Conservation (phyloP, 1,140 invertebrate species). For the Trachymyrmex cornetzi region DNA sequence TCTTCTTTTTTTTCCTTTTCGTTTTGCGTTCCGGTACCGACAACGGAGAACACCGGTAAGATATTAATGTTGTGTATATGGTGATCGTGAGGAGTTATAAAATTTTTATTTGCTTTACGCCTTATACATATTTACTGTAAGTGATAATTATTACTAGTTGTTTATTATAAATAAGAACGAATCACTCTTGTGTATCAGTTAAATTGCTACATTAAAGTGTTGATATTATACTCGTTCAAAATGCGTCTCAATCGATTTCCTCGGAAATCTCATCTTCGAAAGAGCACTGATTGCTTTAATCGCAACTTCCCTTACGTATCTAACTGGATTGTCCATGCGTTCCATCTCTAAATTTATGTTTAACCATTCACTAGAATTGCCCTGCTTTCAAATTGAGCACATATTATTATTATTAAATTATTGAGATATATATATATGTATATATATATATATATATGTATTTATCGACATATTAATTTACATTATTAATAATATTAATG, state of each 20-base stretch:
- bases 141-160: constrained; percentile 82
- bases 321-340: constrained; percentile 16
- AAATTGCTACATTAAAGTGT: constrained; percentile 85
- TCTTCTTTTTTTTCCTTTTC: constrained; percentile 61
- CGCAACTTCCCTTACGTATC: constrained; percentile 21
- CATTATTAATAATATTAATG: constrained; percentile 7
- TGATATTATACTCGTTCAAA: constrained; percentile 84
- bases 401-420: not conserved
- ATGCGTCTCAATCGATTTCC: constrained; percentile 52
- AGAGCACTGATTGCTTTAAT: not conserved
- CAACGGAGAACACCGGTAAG: constrained; percentile 69
- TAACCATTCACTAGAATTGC: not conserved
- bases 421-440: not conserved
- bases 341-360: not conserved
- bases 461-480: not conserved
- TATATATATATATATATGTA: not conserved
- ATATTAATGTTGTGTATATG: constrained; percentile 75
- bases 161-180: constrained; percentile 83
- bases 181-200: constrained; percentile 83
- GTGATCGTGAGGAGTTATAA: constrained; percentile 74
- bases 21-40: constrained; percentile 68
- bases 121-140: constrained; percentile 82
- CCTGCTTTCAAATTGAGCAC: not conserved
- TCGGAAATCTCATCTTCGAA: not conserved
- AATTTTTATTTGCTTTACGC: constrained; percentile 82